phyloP scores from a whole-genome alignment of 2,888 invertebrate genomes.

The Empis livida region DNA sequence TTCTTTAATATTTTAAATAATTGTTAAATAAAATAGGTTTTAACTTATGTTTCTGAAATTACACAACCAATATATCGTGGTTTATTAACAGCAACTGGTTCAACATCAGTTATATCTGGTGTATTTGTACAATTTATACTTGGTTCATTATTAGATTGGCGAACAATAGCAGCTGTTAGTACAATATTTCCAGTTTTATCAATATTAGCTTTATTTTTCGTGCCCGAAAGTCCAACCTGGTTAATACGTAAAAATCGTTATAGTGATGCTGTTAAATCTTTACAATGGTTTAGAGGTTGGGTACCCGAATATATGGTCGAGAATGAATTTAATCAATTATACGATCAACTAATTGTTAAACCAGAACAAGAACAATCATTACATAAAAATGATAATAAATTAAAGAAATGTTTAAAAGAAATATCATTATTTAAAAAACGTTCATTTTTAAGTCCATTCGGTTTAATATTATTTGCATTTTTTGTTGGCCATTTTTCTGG shows the following conservation, averaged over 20 bases:
- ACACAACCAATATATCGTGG: slow-evolving; percentile 69
- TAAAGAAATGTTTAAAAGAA: slow-evolving; percentile 16
- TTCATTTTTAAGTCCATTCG: slow-evolving; percentile 55
- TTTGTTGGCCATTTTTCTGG: slow-evolving; percentile 66
- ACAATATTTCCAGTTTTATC: slow-evolving; percentile 51
- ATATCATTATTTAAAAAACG: slow-evolving; percentile 40
- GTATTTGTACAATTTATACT: slow-evolving; percentile 63
- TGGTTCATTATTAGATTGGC: slow-evolving; percentile 57
- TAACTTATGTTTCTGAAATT: slow-evolving; percentile 75
- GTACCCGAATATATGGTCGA: slow-evolving; percentile 47
- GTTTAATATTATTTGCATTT: slow-evolving; percentile 51
- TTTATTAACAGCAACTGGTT: slow-evolving; percentile 58
- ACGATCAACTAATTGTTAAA: slow-evolving; percentile 27
- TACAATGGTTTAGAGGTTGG: slow-evolving; percentile 75
- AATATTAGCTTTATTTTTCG: slow-evolving; percentile 50
- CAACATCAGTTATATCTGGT: slow-evolving; percentile 61
- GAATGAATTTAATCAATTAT: slow-evolving; percentile 30
- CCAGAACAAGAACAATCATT: slow-evolving; percentile 23
- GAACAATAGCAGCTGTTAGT: slow-evolving; percentile 55
- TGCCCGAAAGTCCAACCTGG: slow-evolving; percentile 77
- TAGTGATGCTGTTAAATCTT: slow-evolving; percentile 51
- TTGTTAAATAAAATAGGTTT: slow-evolving; percentile 38
- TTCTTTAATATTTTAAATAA: neutral
- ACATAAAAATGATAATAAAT: slow-evolving; percentile 10
- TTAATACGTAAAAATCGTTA: slow-evolving; percentile 51